Base-by-base conservation (phyloP, 2,113 vertebrate species). In the Hippocampus mohnikei region DNA sequence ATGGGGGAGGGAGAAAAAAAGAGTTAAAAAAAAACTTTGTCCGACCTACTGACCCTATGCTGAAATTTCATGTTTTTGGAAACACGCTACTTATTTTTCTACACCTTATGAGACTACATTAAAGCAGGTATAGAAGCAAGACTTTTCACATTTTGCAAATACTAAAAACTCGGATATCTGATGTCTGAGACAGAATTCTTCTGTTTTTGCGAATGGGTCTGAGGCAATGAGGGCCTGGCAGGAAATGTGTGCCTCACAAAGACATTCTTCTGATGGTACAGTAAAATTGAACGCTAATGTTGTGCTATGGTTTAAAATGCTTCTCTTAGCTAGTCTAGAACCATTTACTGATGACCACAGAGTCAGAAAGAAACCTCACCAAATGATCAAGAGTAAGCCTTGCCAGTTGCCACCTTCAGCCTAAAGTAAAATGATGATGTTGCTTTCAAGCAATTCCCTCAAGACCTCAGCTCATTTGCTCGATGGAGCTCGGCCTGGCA, bases 301-400 rank as follows among this genome's bases (percentile, higher is more conserved):
- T 8, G 40, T 41, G 15, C 5, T 48, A 3, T 48, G 15, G 16
- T 48, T 18, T 48, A 12, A 46, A 46, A 46, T 15, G 13, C 3
- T 48, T 48, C 5, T 5, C 4, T 18, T 5, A 48, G 16, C 4
- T 5, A 18, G 5, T 73, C 53, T 61, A 0, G 0, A 70, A 64
- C 46, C 16, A 48, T 48, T 48, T 16, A 29, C 29, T 29, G 29
- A 29, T 29, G 29, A 29, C 41, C 63, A 80, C 65, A 77, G 3
- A 11, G 64, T 63, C 18, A 25, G 21, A 77, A 71, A 71, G 21
- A 76, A 71, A 71, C 48, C 44, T 67, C 61, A 72, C 53, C 42
- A 33, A 40, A 76, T 71, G 46, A 20, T 20, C 9, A 33, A 42
- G 11, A 77, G 69, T 73, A 53, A 77, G 65, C 52, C 29, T 41